These are phyloP conservation scores for Gymnobelideus leadbeateri DNA, from an alignment of 2,113 vertebrate genomes.

Conservation along the genomic window DNA sequence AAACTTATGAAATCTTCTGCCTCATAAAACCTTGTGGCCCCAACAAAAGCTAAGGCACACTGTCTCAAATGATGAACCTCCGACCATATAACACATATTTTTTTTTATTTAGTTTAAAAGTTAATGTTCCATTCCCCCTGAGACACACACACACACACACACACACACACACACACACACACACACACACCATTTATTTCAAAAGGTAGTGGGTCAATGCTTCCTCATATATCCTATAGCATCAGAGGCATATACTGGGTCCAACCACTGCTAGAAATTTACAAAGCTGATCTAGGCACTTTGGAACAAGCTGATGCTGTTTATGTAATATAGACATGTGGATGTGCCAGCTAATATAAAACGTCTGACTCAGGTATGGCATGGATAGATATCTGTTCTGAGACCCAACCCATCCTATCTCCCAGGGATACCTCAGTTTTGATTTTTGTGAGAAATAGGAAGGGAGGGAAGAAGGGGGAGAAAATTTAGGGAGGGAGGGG, in stretches of 20 bases:
- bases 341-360: slow-evolving; percentile 3
- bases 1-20: slow-evolving; percentile 80
- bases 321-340: neutral
- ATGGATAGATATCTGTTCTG: neutral
- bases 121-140: slow-evolving; percentile 32
- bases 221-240: slow-evolving; percentile 14
- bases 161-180: no score
- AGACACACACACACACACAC: no score
- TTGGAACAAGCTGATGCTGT: neutral
- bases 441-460: neutral
- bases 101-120: slow-evolving; percentile 71
- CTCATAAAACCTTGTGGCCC: slow-evolving; percentile 69
- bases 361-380: neutral
- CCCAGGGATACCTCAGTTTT: neutral
- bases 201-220: slow-evolving; percentile 37
- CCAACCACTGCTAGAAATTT: slow-evolving; percentile 62
- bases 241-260: slow-evolving; percentile 38
- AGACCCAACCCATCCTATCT: neutral
- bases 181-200: rapidly evolving
- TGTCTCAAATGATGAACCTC: slow-evolving; percentile 38
- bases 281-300: slow-evolving; percentile 52
- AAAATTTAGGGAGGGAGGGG: no score
- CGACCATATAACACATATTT: slow-evolving; percentile 45
- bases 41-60: slow-evolving; percentile 57
- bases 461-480: no score